phyloP scores from a whole-genome alignment of 1,140 invertebrate genomes.

The Leucophenga varia region DNA sequence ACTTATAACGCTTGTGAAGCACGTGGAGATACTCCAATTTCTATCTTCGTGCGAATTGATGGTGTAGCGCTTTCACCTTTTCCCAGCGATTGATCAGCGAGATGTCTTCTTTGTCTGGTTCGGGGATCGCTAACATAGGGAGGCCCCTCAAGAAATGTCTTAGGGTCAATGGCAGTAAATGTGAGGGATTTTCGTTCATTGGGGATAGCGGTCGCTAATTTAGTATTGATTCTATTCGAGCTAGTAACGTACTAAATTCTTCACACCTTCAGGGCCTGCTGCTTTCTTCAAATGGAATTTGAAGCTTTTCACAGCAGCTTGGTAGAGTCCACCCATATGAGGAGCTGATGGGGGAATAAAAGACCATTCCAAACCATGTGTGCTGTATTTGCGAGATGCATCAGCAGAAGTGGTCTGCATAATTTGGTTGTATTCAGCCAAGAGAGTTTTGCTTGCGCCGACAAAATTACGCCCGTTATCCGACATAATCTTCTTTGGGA shows the following conservation, averaged over 20 bases:
- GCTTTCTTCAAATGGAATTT: too few relatives aligned
- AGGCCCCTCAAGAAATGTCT: not conserved
- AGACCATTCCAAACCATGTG: too few relatives aligned
- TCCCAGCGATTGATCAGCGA: not conserved
- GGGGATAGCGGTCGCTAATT: not conserved
- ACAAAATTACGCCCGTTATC: too few relatives aligned
- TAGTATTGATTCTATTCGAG: not conserved
- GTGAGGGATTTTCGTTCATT: not conserved
- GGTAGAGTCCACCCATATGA: too few relatives aligned
- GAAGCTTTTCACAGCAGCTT: too few relatives aligned
- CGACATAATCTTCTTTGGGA: too few relatives aligned
- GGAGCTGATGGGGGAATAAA: too few relatives aligned
- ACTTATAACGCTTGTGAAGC: not conserved
- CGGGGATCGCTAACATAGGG: not conserved
- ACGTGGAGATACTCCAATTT: not conserved
- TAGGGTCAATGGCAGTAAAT: not conserved
- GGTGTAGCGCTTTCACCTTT: not conserved
- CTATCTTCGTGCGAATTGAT: not conserved
- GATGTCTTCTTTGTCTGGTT: too few relatives aligned
- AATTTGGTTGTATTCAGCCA: too few relatives aligned
- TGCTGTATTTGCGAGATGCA: too few relatives aligned
- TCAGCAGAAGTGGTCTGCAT: too few relatives aligned
- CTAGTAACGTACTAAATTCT: not conserved
- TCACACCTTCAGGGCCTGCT: slow-evolving; percentile 17
- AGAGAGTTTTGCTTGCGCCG: too few relatives aligned